A percentile compares a stretch with the other conserved stretches of the same genome.
Conservation (phyloP, 2,888 invertebrate species). For the Orchestes rusci region DNA sequence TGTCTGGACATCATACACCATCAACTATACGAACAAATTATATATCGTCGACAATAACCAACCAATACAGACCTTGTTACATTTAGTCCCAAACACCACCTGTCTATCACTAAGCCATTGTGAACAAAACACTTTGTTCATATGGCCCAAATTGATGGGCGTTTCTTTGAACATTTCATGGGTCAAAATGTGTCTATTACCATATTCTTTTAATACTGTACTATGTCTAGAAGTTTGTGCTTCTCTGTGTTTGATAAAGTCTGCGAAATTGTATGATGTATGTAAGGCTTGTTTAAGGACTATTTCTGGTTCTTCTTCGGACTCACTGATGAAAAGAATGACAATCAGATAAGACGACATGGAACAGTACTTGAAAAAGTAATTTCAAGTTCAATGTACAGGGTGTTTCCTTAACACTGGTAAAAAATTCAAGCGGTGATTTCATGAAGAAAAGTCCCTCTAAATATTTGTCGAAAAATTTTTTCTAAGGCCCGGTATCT, state of each 20-base stretch:
- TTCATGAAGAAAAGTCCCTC: too few relatives aligned
- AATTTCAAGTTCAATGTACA: too few relatives aligned
- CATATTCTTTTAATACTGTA: constrained; percentile 69
- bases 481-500: too few relatives aligned
- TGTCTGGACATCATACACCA: constrained; percentile 87
- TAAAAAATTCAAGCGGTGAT: too few relatives aligned
- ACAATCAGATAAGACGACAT: too few relatives aligned
- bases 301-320: constrained; percentile 71
- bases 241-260: constrained; percentile 75
- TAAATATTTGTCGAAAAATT: too few relatives aligned
- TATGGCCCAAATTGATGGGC: constrained; percentile 72
- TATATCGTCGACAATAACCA: too few relatives aligned
- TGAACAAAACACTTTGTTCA: constrained; percentile 92
- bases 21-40: constrained; percentile 51
- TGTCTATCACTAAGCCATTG: constrained; percentile 93
- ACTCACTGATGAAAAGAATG: constrained; percentile 37
- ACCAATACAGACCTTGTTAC: constrained; percentile 87
- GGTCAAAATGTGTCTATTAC: constrained; percentile 79
- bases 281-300: constrained; percentile 65
- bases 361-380: too few relatives aligned
- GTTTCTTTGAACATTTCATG: constrained; percentile 86
- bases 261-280: constrained; percentile 80
- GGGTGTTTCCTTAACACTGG: too few relatives aligned
- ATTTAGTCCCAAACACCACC: constrained; percentile 94
- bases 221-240: constrained; percentile 63